A percentile compares a stretch with the other conserved stretches of the same genome.
Conservation (phyloP, 2,888 invertebrate genomes). For the Pachliopta kotzebuea region DNA sequence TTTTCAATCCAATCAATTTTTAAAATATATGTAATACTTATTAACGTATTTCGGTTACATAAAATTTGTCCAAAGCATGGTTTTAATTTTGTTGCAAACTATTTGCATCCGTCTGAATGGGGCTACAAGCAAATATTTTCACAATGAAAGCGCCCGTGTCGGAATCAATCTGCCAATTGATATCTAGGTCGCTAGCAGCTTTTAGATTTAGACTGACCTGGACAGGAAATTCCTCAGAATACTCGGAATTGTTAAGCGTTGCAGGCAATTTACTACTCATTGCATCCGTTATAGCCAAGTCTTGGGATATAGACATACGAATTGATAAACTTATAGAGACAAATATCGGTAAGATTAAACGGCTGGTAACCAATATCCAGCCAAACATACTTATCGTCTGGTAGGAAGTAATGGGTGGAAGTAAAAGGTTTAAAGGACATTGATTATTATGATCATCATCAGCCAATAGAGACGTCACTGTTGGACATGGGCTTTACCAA, state of each 20-base stretch:
- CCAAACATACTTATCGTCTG: no score
- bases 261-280: background rate
- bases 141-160: constrained; percentile 21
- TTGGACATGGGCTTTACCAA: no score
- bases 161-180: constrained; percentile 19
- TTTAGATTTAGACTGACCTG: constrained; percentile 17
- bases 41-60: no score
- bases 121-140: constrained; percentile 22
- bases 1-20: no score
- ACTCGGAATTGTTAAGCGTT: background rate
- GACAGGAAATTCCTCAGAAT: background rate
- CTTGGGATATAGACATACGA: no score
- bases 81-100: constrained; percentile 19
- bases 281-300: background rate
- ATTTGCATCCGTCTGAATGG: constrained; percentile 17
- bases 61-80: constrained; percentile 10
- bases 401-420: no score
- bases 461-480: no score
- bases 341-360: background rate
- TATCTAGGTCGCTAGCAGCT: constrained; percentile 23
- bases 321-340: no score
- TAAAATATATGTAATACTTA: no score
- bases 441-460: no score
- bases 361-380: no score
- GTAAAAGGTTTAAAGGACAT: no score